These are phyloP conservation scores for Thysanoteuthis rhombus DNA, from an alignment of 2,888 invertebrate species.

Conservation along the genomic window DNA sequence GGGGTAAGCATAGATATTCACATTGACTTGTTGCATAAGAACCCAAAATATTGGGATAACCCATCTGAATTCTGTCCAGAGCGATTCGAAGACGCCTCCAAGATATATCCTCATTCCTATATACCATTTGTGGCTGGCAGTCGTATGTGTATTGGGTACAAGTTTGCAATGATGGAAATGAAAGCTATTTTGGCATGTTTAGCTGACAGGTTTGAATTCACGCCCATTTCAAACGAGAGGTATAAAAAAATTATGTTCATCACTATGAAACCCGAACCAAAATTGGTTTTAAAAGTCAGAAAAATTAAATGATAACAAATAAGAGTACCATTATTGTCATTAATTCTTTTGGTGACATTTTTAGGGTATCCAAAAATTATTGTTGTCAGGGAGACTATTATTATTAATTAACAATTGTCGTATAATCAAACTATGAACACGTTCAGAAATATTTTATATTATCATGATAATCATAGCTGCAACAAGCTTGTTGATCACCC, in stretches of 20 bases:
- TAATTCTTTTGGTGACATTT: too few relatives aligned
- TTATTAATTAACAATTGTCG: too few relatives aligned
- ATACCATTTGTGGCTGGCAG: conserved; percentile 48
- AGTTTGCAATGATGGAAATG: conserved; percentile 50
- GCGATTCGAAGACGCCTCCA: conserved; percentile 44
- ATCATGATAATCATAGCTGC: too few relatives aligned
- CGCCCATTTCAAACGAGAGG: conserved; percentile 38
- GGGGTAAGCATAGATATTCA: too few relatives aligned
- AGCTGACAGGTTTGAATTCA: conserved; percentile 40
- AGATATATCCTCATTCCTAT: conserved; percentile 36
- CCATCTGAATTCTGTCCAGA: conserved; percentile 53
- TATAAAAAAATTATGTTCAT: conserved; percentile 39
- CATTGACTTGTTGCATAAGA: conserved; percentile 27
- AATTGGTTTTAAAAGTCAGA: too few relatives aligned
- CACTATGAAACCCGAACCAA: conserved; percentile 46
- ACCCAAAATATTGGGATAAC: conserved; percentile 45
- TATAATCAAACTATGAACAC: too few relatives aligned
- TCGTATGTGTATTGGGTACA: conserved; percentile 50
- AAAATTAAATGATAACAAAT: too few relatives aligned
- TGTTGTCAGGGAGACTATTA: too few relatives aligned
- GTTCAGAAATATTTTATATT: too few relatives aligned
- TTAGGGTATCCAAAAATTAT: too few relatives aligned
- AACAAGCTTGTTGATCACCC: too few relatives aligned
- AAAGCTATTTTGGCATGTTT: conserved; percentile 40
- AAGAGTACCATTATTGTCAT: too few relatives aligned